Base-by-base conservation (phyloP, 1,140 invertebrate genomes). In the Cotesia vestalis region DNA sequence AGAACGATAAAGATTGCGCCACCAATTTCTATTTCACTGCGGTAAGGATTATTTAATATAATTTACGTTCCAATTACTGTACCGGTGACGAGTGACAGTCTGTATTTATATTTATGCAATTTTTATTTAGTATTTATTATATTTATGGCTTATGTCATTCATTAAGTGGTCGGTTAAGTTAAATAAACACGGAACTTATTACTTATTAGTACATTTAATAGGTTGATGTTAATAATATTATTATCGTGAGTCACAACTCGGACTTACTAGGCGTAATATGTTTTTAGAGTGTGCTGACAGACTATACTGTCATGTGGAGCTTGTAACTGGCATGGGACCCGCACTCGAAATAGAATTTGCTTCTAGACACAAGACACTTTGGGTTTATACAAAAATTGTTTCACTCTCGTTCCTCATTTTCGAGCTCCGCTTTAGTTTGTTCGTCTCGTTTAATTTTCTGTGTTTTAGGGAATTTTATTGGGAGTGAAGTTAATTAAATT, bases 1-100 rank as follows among this genome's bases (percentile, higher is more conserved):
- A 76, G 34, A 53, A 67, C 66, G 72, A 73, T 59, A 73, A 66
- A 67, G 75, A 73, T 36, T 67, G 36, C 17, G 57, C 34, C 38
- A 59, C 36, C 40, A 66, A 66, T 59, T 11, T 27, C 36, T 14
- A 66, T 59, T 11, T 27, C 20, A 27, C 66, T 61, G 14, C 63
- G 68, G 72, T 73, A 69, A 76, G 71, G 46, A 5, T 27, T 27
- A 27, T 27, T 27, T 27, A 27, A 27, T 27, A 27, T 27, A 2
- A 27, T 27, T 27, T 27, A 27, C 27, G 17, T 17, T 17, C 17
- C 17, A 17, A 1, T 17, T 17, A 17, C 17, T 17, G 0, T 27
- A 27, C 27, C 27, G 9, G 57, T 59, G 17, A 59, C 6, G 17
- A 17, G 17, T 59, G 55, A 20, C 20, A 20, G 4, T 59, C 4